Evolutionary conservation across 2,113 vertebrate genomes (phyloP), one percentile per base, ranked within the genome.

Genomic region (Pangasianodon hypophthalmus): DNA sequence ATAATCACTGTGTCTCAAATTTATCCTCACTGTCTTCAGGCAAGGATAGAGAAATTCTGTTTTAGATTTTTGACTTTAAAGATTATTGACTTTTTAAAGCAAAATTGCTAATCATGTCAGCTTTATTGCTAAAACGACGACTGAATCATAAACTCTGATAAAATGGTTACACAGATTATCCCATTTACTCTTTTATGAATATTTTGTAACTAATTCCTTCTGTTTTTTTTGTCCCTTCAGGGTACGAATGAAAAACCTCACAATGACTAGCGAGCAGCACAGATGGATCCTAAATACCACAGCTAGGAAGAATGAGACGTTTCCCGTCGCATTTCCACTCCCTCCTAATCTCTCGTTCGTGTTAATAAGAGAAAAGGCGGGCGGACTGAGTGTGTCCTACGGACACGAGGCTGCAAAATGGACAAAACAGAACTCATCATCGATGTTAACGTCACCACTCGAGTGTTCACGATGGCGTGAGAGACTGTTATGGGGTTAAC

Each of bases 211-310:
- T 50, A 3, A 32, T 32, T 9, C 2, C 19, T 82, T 54, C 7
- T 56, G 0, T 54, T 37, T n/a, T n/a, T 54, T 54, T 37, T 37
- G 77, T 56, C 8, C 16, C 18, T 41, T 86, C 82, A 99, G 98
- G 97, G 97, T 50, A 95, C 96, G 50, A 94, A 95, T 0, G 98
- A 98, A 91, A 98, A 98, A 93, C 96, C 96, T 46, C 98, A 98
- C 92, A 97, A 94, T 67, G 98, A 98, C 90, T 98, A 95, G 95
- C 9, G 32, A 84, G 71, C 8, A 18, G 71, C 62, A 82, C 84
- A 82, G 0, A 54, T 87, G 71, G 91, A 92, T 89, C 90, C 58
- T 86, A 10, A 89, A 46, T 11, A 62, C 37, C 37, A 29, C 58
- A 19, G 58, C 1, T 16, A 26, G 41, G 9, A 85, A 32, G 83